Base-by-base conservation (phyloP, 1,140 invertebrate genomes). In the Anagrus nilaparvatae region DNA sequence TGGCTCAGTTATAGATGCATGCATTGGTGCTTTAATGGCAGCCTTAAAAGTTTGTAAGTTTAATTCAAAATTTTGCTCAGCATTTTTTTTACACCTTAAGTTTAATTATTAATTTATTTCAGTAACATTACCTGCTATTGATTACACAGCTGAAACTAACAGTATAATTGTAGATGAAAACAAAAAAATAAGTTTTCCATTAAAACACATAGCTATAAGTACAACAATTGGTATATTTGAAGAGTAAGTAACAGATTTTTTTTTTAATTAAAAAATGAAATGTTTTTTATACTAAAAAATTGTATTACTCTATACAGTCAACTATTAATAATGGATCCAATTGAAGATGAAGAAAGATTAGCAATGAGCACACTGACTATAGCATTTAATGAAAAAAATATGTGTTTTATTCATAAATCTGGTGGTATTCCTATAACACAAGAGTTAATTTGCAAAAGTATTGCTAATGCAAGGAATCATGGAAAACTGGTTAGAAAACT, bases 1-100 rank as follows among this genome's bases (percentile, higher is more conserved):
- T 75, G 87, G 87, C 3, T 79, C 81, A 30, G 55, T 89, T 31
- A 68, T 86, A 31, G 87, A 90, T 71, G 79, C 82, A 27, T 81
- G 81, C 59, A 56, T 85, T 3, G 70, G 82, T 33, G 76, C 84
- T 21, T 56, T 88, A 37, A 70, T 82, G 29, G 73, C 81, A 46
- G 83, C 85, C 32, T 59, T 91, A 17, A 79, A 75, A 69, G 78
- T 77, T 60, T 70, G 81, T 81, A 65, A 68, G 67, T 70, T 23
- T 43, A 40, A 35, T 43, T 37, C n/a, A 24, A 43, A 36, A 41
- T 10, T 30, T 8, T 10, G 5, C 14, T 30, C 10, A 14, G 7
- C 7, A 31, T 16, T 31, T 36, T 13, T 3, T 28, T 40, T 31
- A 31, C 10, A 28, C 20, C 29, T 27, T 40, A 14, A 19, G 9